A percentile compares a stretch with the other conserved stretches of the same genome.
phyloP scores from a whole-genome alignment of 1,140 invertebrate species.

The Prorops nasuta region DNA sequence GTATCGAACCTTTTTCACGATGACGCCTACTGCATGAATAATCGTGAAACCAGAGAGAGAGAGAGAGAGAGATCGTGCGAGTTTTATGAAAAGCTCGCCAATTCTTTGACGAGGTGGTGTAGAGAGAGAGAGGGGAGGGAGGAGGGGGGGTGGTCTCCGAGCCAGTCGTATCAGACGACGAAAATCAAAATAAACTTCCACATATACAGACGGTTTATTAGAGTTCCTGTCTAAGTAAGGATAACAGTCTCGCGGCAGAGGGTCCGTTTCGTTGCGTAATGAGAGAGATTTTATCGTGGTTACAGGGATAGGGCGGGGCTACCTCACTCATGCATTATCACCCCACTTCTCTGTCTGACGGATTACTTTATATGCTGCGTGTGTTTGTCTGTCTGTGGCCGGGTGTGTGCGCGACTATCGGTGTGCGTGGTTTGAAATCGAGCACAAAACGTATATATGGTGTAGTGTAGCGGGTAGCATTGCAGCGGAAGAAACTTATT shows the following conservation, averaged over 20 bases:
- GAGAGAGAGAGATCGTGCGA: neutral
- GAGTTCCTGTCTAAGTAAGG: conserved; percentile 47
- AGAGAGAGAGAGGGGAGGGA: conserved; percentile 27
- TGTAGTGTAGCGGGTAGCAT: no score
- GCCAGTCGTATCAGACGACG: conserved; percentile 23
- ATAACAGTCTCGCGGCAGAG: conserved; percentile 33
- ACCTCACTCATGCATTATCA: no score
- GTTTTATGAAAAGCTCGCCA: no score
- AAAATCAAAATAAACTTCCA: neutral
- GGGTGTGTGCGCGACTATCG: no score
- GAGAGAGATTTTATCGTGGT: conserved; percentile 4
- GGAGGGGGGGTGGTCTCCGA: conserved; percentile 48
- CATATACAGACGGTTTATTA: conserved; percentile 15
- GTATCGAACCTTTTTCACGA: no score
- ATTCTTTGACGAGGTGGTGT: neutral
- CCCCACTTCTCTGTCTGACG: no score
- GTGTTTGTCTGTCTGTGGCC: no score
- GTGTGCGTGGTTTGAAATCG: no score
- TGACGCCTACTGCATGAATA: conserved; percentile 51
- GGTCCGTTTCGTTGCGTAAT: conserved; percentile 5
- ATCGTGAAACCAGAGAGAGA: conserved; percentile 22
- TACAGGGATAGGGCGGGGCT: conserved; percentile 8
- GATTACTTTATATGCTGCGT: no score
- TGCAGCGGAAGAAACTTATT: no score
- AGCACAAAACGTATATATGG: no score